Conservation (phyloP, 2,113 vertebrate genomes). For the Carettochelys insculpta region DNA sequence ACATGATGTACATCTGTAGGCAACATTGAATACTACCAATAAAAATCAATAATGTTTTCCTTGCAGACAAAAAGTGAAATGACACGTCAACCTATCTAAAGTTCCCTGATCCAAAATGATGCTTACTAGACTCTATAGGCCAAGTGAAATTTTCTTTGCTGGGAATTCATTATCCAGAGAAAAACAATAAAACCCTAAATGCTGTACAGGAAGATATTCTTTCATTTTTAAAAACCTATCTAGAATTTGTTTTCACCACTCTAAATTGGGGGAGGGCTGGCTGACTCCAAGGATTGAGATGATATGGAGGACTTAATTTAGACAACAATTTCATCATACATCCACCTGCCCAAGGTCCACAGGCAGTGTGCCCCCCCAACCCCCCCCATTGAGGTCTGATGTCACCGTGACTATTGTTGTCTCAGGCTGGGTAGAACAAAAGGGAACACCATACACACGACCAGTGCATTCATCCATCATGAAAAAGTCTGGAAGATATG, state of each 20-base stretch:
- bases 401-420: no score
- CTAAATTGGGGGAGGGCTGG: neutral
- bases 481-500: no score
- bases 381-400: no score
- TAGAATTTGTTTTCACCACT: neutral
- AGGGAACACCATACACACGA: no score
- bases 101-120: neutral
- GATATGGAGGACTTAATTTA: neutral
- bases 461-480: no score
- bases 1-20: constrained; percentile 27
- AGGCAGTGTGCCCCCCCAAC: no score
- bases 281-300: neutral
- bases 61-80: constrained; percentile 38
- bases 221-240: neutral
- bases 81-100: constrained; percentile 25
- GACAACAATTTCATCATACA: neutral
- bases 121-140: constrained; percentile 25
- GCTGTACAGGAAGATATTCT: neutral
- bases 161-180: neutral
- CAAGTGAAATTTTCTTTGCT: neutral
- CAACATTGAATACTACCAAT: constrained; percentile 6
- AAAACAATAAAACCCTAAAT: neutral
- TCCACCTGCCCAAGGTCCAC: no score
- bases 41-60: constrained; percentile 62
- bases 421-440: no score